Base-by-base conservation (phyloP, 2,888 invertebrate species). In the Drosophila pseudotalamancana region DNA sequence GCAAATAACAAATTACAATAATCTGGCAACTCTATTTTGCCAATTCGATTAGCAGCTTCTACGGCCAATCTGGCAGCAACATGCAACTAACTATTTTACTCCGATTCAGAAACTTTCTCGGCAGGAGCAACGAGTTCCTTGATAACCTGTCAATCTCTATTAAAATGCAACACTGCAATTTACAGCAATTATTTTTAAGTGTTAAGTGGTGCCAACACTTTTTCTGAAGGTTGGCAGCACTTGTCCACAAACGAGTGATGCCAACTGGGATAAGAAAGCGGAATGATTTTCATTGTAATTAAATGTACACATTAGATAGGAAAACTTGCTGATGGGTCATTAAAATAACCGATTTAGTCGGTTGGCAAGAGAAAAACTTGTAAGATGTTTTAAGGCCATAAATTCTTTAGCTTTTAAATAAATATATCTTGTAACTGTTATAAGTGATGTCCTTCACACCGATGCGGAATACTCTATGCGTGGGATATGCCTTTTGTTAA, bases 1-100 rank as follows among this genome's bases (percentile, higher is more conserved):
- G 86, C 64, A 75, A 85, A 80, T 80, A 79, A 85, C 66, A 80
- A 85, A 6, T 18, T n/a, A n/a, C n/a, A n/a, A n/a, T 65, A 50
- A 68, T 85, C 72, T 68, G 70, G 40, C 51, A 45, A 27, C 46
- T 18, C 54, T 45, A 60, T 50, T 54, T 50, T 55, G 34, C 18
- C 46, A 46, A 14, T 16, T 34, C 25, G 56, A 23, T 11, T 27
- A 25, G 25, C 49, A 46, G 50, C 72, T 53, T 60, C 70, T 49
- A 56, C 34, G 16, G 21, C 19, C 45, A 43, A 27, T 43, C 43
- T 50, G 45, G 31, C 59, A 49, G 61, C 85, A 78, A 82, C 79
- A 80, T 80, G 85, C 79, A 80, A 78, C 82, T 66, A 65, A 50
- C 62, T 65, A 27, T 25, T 14, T 11, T 3, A 16, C n/a, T n/a